phyloP scores from a whole-genome alignment of 2,888 invertebrate genomes.

The Arctia plantaginis region DNA sequence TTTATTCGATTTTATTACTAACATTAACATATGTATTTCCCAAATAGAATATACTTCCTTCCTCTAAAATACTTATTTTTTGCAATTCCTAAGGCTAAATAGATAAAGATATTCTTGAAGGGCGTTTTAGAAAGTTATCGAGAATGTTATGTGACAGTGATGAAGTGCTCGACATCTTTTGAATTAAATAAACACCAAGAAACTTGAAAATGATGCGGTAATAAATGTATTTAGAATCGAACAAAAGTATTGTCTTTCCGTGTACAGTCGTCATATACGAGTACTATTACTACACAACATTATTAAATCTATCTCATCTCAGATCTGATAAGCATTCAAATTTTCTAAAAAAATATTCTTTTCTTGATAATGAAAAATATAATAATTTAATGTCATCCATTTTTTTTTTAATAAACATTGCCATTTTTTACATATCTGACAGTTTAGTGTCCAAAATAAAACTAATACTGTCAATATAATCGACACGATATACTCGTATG shows the following conservation, averaged over 20 bases:
- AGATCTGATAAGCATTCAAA: neutral
- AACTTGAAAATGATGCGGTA: neutral
- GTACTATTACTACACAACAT: neutral
- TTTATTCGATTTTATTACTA: neutral
- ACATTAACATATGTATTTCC: neutral
- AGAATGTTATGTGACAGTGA: neutral
- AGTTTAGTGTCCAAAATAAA: neutral
- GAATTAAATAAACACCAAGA: neutral
- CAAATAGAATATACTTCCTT: neutral
- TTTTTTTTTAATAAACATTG: neutral
- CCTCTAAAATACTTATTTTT: neutral
- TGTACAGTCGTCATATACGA: too few species aligned
- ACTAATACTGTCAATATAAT: too few species aligned
- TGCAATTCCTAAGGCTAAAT: neutral
- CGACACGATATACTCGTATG: too few species aligned
- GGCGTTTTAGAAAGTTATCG: neutral
- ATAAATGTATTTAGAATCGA: neutral
- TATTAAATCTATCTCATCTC: constrained; percentile 9
- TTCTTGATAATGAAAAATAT: constrained; percentile 1
- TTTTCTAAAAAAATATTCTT: neutral
- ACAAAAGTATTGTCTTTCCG: neutral
- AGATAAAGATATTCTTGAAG: constrained; percentile 1
- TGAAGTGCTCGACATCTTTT: neutral
- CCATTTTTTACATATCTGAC: neutral
- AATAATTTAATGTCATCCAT: neutral